Conservation (phyloP, 92 coral and sea anemone genomes). For the Porites lobata region DNA sequence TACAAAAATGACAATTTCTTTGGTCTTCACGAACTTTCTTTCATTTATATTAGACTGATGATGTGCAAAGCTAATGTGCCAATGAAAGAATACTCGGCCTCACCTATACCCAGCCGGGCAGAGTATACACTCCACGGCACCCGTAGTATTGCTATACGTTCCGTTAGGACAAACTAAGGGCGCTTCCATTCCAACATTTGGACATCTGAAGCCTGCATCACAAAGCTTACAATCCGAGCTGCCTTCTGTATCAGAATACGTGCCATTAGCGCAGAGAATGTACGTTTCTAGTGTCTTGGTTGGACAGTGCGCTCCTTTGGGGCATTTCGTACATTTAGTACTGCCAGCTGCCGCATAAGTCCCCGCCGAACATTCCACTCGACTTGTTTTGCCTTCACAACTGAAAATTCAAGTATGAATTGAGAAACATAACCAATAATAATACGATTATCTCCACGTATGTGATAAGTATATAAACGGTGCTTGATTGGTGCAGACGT, state of each 20-base stretch:
- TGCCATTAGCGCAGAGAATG: constrained; percentile 84
- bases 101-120: constrained; percentile 97
- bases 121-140: constrained; percentile 79
- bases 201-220: constrained; percentile 84
- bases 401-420: constrained; percentile 32
- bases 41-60: too few relatives aligned
- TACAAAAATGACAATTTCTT: neutral
- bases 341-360: constrained; percentile 76
- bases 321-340: constrained; percentile 69
- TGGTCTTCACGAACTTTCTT: neutral
- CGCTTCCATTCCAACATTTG: constrained; percentile 65
- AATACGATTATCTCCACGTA: neutral
- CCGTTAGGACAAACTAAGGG: constrained; percentile 88
- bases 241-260: constrained; percentile 50
- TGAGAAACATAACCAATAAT: too few relatives aligned
- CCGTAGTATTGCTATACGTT: constrained; percentile 84
- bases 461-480: neutral
- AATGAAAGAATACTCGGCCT: neutral
- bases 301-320: constrained; percentile 89
- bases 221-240: constrained; percentile 66
- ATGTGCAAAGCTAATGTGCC: too few relatives aligned
- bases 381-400: constrained; percentile 69
- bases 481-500: neutral
- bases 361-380: constrained; percentile 71
- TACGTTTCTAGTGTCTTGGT: constrained; percentile 53